A percentile compares a stretch with the other conserved stretches of the same genome.
Conservation (phyloP, 2,113 vertebrate species). For the Crotophaga sulcirostris region DNA sequence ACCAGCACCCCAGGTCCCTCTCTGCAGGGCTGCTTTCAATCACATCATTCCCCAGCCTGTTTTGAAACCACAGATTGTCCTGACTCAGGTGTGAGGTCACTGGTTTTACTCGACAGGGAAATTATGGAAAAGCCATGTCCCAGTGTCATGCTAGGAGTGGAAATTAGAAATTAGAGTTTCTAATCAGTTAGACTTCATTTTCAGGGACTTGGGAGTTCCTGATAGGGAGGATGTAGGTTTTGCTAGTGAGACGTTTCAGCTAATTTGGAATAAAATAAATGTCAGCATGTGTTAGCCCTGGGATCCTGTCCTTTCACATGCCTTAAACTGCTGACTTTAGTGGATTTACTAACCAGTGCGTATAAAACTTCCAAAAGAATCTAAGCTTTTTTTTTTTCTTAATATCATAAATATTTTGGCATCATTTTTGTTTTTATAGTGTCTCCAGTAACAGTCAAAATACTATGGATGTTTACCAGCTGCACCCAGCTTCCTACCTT, state of each 20-base stretch:
- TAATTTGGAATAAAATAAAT: background rate
- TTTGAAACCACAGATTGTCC: no score
- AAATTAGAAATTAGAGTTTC: background rate
- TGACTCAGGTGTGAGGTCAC: background rate
- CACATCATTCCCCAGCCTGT: no score
- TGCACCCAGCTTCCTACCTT: background rate
- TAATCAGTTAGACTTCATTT: background rate
- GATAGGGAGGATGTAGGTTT: background rate
- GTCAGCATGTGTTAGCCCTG: rapidly evolving
- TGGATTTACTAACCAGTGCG: background rate
- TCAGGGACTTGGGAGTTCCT: no score
- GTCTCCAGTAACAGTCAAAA: background rate
- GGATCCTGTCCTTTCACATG: background rate
- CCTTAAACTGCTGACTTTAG: background rate
- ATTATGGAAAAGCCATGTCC: background rate
- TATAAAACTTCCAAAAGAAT: background rate
- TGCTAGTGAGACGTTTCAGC: background rate
- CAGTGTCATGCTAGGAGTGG: rapidly evolving
- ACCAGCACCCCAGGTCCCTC: no score
- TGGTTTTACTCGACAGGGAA: background rate
- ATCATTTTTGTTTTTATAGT: rapidly evolving
- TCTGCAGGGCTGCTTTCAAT: no score
- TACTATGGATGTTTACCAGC: background rate
- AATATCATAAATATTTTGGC: background rate
- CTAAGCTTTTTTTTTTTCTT: background rate